Base-by-base conservation (phyloP, 2,113 vertebrate species). In the Lathamus discolor region DNA sequence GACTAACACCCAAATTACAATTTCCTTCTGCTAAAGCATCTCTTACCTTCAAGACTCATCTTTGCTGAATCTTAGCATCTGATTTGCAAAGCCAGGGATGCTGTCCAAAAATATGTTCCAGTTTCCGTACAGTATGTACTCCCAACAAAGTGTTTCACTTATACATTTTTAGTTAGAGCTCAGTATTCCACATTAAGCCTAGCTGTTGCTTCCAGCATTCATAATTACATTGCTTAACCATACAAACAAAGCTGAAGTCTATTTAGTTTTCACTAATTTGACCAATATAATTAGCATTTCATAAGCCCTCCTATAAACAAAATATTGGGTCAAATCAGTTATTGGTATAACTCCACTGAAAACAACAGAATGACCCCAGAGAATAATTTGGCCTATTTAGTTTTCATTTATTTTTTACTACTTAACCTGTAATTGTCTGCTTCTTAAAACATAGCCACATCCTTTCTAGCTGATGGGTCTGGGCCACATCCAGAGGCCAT, bases 21-120 rank as follows among this genome's bases (percentile, higher is more conserved):
- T 92, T 94, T 93, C 86, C 37, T 79, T 83, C 83, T 87, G 74
- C 62, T 89, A 9, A 55, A 92, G n/a, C 31, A 18, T 64, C 90
- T 63, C 43, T 87, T 92, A 94, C 86, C 62, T 93, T 95, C 74
- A 91, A 46, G 74, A 79, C 23, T 94, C 63, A 62, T 95, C 83
- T 92, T 89, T 76, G 67, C 81, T 92, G 67, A 91, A 93, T 96
- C 91, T 93, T 72, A 92, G 86, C 88, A 89, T 96, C 81, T 95
- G 86, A 94, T 92, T 92, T 93, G 83, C 93, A 96, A 91, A 93
- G 91, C 86, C 86, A 96, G 88, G 93, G 88, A 96, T 77, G 86
- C 86, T 37, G 62, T 96, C 96, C 96, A 97, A 97, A 97, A 97
- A 96, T 94, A 94, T 96, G 96, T 96, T 97, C 95, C 81, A 87